These are phyloP conservation scores for Pterocles orientalis DNA, from an alignment of 2,113 vertebrate genomes.

Conservation along the genomic window DNA sequence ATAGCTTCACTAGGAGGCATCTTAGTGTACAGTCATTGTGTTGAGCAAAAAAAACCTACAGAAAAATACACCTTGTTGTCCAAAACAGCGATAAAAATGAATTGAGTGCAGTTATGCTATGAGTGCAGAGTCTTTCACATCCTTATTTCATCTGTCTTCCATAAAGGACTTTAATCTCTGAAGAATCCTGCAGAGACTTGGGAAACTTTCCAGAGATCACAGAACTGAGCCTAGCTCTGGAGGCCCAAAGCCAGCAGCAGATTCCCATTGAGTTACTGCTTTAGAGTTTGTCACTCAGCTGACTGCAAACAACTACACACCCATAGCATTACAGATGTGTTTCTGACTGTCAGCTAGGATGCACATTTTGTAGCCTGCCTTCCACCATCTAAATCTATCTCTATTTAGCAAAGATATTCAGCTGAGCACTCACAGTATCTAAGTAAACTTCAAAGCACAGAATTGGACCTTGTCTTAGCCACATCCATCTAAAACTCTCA, in stretches of 20 bases:
- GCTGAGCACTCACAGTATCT: not conserved
- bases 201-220: not conserved
- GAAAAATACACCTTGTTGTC: not conserved
- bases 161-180: not conserved
- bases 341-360: not conserved
- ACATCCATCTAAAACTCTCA: not conserved
- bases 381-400: not conserved
- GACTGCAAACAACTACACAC: not conserved
- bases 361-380: not conserved
- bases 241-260: not conserved
- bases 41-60: not conserved
- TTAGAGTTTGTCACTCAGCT: not conserved
- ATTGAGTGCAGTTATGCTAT: not conserved
- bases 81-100: not conserved
- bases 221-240: not conserved
- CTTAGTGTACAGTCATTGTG: fast-evolving
- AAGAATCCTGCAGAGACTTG: not conserved
- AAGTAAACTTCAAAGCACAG: not conserved
- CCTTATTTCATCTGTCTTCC: not conserved
- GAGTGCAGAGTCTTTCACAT: not conserved
- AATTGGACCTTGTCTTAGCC: not conserved
- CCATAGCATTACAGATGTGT: not conserved
- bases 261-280: not conserved
- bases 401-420: not conserved
- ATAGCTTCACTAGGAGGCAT: not conserved